Base-by-base conservation (phyloP, 1,140 invertebrate species). In the Bombus cullumanus region DNA sequence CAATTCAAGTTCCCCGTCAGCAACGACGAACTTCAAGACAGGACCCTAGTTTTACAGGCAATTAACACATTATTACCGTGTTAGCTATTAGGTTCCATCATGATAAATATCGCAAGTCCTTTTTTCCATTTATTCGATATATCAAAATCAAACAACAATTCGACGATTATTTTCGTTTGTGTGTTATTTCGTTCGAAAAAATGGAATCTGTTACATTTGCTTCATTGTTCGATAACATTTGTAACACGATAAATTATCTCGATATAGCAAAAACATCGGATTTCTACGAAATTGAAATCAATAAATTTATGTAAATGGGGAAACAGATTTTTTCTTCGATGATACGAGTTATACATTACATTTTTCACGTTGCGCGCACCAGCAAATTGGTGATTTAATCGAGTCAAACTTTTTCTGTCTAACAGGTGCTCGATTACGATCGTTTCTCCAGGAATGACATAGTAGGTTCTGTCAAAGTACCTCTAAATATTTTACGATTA, bases 1-100 rank as follows among this genome's bases (percentile, higher is more conserved):
- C 97, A 97, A 91, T 98, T 98, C 93, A 98, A 98, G 93, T 98
- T 98, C 91, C 97, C 98, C 10, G 97, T 98, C 34, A 97, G 97
- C 15, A 97, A 97, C 81, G 97, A 98, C 72, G 97, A 98, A 87
- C 95, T 98, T 22, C 96, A 96, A 39, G 97, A 97, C 57, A 98
- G 97, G 93, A 97, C 96, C 9, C 92, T 98, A 4, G 93, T 98
- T 71, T 94, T 98, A 28, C 97, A 98, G 95, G 96, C 95, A 94
- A 92, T 75, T 59, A 89, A 43, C 13, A 10, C 10, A 25, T 39
- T 31, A 13, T 53, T 39, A 12, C 13, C 1, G 2, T 72, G 0
- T 18, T 57, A 57, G 12, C 28, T 41, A 73, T n/a, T 28, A 15
- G 4, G 9, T 22, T 37, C 31, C 1, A 2, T 18, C 18, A 2